Percentiles rank a stretch among this genome's conserved stretches.
Conservation (phyloP, 2,888 invertebrate species). For the Argynnis bischoffii region DNA sequence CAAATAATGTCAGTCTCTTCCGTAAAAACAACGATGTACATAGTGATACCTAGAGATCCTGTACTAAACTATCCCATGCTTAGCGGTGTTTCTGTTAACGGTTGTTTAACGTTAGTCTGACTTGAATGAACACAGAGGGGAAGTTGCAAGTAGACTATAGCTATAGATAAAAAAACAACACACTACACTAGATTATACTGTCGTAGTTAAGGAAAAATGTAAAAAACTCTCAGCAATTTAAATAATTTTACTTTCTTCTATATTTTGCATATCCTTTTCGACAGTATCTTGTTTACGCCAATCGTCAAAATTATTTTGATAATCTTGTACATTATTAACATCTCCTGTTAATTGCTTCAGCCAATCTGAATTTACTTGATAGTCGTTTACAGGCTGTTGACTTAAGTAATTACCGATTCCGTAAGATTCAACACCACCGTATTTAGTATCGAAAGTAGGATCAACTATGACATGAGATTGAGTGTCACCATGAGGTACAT, state of each 20-base stretch:
- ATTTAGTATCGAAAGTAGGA: conserved; percentile 35
- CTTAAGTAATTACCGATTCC: conserved; percentile 38
- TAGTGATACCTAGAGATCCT: too few species aligned
- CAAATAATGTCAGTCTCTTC: too few species aligned
- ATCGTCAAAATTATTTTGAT: conserved; percentile 13
- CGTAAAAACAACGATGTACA: too few species aligned
- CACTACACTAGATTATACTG: too few species aligned
- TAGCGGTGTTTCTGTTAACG: too few species aligned
- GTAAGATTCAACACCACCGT: conserved; percentile 36
- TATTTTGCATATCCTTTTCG: conserved; percentile 3
- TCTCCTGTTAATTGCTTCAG: conserved; percentile 26
- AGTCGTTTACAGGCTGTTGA: conserved; percentile 26
- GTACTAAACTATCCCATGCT: too few species aligned
- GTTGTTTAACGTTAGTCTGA: too few species aligned
- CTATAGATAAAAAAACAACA: too few species aligned
- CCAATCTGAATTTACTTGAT: conserved; percentile 29
- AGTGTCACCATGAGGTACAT: conserved; percentile 40
- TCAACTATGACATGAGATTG: conserved; percentile 37
- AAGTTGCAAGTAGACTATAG: too few species aligned
- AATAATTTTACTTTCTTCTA: conserved; percentile 6
- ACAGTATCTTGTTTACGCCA: conserved; percentile 20
- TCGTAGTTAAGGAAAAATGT: neutral
- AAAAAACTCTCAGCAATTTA: neutral
- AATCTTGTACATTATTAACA: conserved; percentile 32
- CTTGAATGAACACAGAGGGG: too few species aligned